A percentile compares a stretch with the other conserved stretches of the same genome.
Evolutionary conservation across 2,797 vertebrate genomes (phyloP).

Genomic region (Philypnodon macrostomus): DNA sequence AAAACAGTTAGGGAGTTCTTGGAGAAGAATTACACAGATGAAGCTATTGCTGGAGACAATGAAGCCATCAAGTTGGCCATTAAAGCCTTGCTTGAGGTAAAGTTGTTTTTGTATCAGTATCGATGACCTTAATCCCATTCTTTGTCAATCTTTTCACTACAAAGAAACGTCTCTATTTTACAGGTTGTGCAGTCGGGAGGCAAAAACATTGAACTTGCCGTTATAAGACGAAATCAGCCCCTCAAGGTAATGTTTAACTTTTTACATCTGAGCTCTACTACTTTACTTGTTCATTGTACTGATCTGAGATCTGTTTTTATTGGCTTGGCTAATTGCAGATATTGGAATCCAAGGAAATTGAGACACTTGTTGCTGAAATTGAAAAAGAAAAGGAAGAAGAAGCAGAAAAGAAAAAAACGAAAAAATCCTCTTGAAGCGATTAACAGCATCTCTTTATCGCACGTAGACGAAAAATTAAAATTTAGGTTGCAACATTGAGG

Average conservation of each 20-base stretch:
- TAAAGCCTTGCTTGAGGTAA: conserved; percentile 85
- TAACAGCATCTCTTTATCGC: conserved; percentile 42
- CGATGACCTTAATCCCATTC: background rate
- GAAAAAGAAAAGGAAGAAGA: conserved; percentile 86
- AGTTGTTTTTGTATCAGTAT: conserved; percentile 13
- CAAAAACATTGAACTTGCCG: conserved; percentile 82
- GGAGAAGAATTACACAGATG: conserved; percentile 85
- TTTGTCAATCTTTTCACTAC: too few species aligned
- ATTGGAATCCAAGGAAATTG: conserved; percentile 84
- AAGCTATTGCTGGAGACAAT: conserved; percentile 78
- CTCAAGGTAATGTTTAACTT: conserved; percentile 67
- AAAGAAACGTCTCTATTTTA: background rate
- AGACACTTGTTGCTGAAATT: conserved; percentile 82
- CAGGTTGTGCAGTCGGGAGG: conserved; percentile 84
- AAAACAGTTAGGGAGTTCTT: conserved; percentile 85
- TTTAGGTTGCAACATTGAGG: conserved; percentile 37
- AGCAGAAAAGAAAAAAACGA: conserved; percentile 85
- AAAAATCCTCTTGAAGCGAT: conserved; percentile 73
- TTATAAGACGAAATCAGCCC: conserved; percentile 82
- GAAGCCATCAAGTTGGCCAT: conserved; percentile 82
- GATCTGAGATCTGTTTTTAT: conserved; percentile 6
- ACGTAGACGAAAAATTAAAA: conserved; percentile 48
- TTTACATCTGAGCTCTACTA: conserved; percentile 6
- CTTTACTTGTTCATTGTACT: background rate
- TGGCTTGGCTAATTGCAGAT: conserved; percentile 65